A percentile compares a stretch with the other conserved stretches of the same genome.
Evolutionary conservation across 2,888 invertebrate genomes (phyloP).

Genomic region (Dusona sp.): DNA sequence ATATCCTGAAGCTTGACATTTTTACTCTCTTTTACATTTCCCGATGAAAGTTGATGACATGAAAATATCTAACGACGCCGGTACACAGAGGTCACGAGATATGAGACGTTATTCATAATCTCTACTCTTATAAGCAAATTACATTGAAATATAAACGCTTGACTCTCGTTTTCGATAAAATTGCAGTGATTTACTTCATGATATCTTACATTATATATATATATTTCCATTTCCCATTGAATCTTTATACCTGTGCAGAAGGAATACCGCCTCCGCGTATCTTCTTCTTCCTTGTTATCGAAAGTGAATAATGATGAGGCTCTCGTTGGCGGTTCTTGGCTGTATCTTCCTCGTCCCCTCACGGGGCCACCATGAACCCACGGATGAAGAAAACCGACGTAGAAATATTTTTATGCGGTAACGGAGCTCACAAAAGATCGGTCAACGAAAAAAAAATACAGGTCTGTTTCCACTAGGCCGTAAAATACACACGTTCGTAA

Average conservation of each 20-base stretch:
- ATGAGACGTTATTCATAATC: constrained; percentile 65
- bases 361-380: constrained; percentile 21
- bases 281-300: constrained; percentile 58
- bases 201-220: constrained; percentile 15
- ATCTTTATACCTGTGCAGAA: constrained; percentile 7
- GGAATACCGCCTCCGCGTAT: constrained; percentile 31
- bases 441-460: constrained; percentile 23
- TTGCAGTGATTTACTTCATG: constrained; percentile 14
- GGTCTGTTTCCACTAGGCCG: constrained; percentile 17
- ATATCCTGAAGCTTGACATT: background rate
- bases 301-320: constrained; percentile 62
- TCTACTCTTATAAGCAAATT: constrained; percentile 22
- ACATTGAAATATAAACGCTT: constrained; percentile 47
- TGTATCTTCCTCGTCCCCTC: constrained; percentile 35
- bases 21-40: constrained; percentile 41
- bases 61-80: constrained; percentile 73
- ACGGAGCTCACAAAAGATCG: constrained; percentile 52
- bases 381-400: constrained; percentile 43
- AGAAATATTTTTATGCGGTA: constrained; percentile 41
- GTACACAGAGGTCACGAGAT: constrained; percentile 63
- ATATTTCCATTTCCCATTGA: constrained; percentile 29
- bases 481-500: constrained; percentile 20
- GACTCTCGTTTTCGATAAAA: constrained; percentile 36
- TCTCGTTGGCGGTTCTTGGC: constrained; percentile 27
- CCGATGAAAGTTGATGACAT: constrained; percentile 45